Conservation (phyloP, 2,888 invertebrate species). For the Cactoblastis cactorum region DNA sequence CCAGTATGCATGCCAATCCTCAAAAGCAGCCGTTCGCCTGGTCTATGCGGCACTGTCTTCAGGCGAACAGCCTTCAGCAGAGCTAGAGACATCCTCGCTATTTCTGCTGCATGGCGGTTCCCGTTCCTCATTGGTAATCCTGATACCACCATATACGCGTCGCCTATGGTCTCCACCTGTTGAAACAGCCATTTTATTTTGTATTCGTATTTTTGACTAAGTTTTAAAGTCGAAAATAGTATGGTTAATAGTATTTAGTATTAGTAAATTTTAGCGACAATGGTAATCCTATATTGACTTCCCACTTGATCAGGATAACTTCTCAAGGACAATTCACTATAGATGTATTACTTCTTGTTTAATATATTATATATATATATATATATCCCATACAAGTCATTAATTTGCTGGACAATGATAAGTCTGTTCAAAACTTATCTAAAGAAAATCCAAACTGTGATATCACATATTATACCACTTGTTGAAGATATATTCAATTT, state of each 20-base stretch:
- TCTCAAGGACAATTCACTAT: too few relatives aligned
- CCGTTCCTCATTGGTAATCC: constrained; percentile 96
- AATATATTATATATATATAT: too few relatives aligned
- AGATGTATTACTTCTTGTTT: too few relatives aligned
- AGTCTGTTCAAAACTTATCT: too few relatives aligned
- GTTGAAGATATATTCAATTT: neutral
- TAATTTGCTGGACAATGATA: too few relatives aligned
- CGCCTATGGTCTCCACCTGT: constrained; percentile 92
- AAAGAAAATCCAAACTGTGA: too few relatives aligned
- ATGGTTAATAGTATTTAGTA: too few relatives aligned
- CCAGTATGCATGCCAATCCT: constrained; percentile 96
- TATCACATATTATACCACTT: neutral
- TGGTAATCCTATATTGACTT: too few relatives aligned
- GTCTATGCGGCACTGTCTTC: constrained; percentile 95
- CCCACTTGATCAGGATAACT: too few relatives aligned
- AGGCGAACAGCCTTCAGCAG: constrained; percentile 90
- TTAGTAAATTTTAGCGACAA: too few relatives aligned
- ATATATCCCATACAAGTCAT: too few relatives aligned
- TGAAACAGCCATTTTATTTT: constrained; percentile 44
- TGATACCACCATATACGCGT: constrained; percentile 92
- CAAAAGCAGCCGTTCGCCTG: constrained; percentile 90
- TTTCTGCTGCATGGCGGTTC: constrained; percentile 94
- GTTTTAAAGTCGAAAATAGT: too few relatives aligned
- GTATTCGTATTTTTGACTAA: neutral
- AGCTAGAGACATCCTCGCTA: constrained; percentile 94